A percentile compares a stretch with the other conserved stretches of the same genome.
phyloP scores from a whole-genome alignment of 2,888 invertebrate genomes.

The Laspeyria flexula region DNA sequence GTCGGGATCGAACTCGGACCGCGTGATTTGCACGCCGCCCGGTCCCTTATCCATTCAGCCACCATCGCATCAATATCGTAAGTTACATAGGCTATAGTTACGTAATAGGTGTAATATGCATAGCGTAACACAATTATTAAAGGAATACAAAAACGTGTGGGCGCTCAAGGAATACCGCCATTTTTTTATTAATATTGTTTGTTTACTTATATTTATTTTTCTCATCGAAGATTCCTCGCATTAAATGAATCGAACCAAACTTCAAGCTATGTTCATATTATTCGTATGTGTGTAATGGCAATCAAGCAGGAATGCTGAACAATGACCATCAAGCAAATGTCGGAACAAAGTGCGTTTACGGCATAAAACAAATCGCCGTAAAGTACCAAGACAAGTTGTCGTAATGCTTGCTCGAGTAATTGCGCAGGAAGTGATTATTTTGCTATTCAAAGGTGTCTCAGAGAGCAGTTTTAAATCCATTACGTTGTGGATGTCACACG shows the following conservation, averaged over 20 bases:
- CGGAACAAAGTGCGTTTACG: conserved; percentile 28
- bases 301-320: conserved; percentile 15
- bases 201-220: conserved; percentile 28
- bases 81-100: too few relatives aligned
- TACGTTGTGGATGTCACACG: conserved; percentile 78
- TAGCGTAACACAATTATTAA: conserved; percentile 26
- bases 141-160: conserved; percentile 39
- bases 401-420: conserved; percentile 59
- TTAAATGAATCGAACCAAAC: conserved; percentile 34
- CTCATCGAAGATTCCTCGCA: conserved; percentile 34
- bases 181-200: conserved; percentile 35
- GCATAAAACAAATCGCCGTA: conserved; percentile 46
- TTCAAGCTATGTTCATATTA: conserved; percentile 26
- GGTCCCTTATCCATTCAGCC: too few relatives aligned
- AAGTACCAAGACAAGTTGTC: conserved; percentile 55
- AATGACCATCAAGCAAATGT: conserved; percentile 21
- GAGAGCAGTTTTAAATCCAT: conserved; percentile 82
- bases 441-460: conserved; percentile 74
- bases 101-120: conserved; percentile 22
- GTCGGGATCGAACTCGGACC: too few relatives aligned
- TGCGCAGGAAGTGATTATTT: conserved; percentile 80
- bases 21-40: too few relatives aligned
- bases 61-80: too few relatives aligned
- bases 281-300: conserved; percentile 6
- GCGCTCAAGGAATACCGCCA: conserved; percentile 27